Percentiles rank a stretch among this genome's conserved stretches.
Conservation (phyloP, 2,888 invertebrate genomes). For the Tribolium freemani region DNA sequence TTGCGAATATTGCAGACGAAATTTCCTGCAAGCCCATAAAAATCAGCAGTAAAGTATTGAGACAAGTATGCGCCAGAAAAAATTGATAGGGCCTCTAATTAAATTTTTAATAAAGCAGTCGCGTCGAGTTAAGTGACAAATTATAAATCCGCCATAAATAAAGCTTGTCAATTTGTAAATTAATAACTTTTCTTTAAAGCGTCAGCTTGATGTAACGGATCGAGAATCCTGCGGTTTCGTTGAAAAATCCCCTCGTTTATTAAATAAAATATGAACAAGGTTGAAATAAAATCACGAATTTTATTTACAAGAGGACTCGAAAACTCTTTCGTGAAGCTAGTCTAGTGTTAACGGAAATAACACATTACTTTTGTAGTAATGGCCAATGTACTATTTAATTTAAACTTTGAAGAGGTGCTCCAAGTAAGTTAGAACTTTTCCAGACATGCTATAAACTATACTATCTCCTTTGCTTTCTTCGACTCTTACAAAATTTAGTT, state of each 20-base stretch:
- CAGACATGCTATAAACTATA: conserved; percentile 55
- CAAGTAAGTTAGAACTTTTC: conserved; percentile 51
- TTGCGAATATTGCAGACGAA: background rate
- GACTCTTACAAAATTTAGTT: conserved; percentile 22
- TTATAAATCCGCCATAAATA: conserved; percentile 14
- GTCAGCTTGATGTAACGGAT: conserved; percentile 21
- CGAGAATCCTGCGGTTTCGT: conserved; percentile 24
- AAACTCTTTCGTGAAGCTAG: conserved; percentile 3
- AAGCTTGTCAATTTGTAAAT: conserved; percentile 19
- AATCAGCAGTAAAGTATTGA: background rate
- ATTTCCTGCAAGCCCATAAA: background rate
- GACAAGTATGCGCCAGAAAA: background rate
- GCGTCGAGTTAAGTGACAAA: conserved; percentile 17
- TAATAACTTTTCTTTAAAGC: conserved; percentile 18
- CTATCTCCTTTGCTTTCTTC: conserved; percentile 44
- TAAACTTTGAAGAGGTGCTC: conserved; percentile 53
- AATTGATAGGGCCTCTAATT: background rate
- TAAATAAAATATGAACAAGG: background rate
- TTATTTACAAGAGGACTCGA: conserved; percentile 8
- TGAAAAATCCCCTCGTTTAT: background rate
- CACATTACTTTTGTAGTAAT: conserved; percentile 29
- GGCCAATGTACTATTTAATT: conserved; percentile 48
- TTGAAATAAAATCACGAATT: background rate
- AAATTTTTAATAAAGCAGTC: conserved; percentile 25
- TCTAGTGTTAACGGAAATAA: conserved; percentile 24